These are phyloP conservation scores for Drosophila albomicans DNA, from an alignment of 1,140 invertebrate species.

Conservation along the genomic window DNA sequence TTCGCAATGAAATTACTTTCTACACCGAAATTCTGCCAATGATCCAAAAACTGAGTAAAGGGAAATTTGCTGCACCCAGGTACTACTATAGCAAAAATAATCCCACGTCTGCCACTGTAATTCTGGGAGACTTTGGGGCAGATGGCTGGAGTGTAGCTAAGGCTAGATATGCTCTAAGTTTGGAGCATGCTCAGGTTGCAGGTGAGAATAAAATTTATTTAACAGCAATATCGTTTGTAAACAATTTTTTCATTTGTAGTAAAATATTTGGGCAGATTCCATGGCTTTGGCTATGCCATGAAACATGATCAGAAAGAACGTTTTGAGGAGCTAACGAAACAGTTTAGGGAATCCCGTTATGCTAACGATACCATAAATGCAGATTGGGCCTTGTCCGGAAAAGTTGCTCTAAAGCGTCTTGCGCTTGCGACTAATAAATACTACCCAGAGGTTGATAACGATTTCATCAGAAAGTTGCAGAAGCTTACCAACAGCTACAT, in stretches of 20 bases:
- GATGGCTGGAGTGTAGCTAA: conserved; percentile 69
- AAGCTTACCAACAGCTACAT: conserved; percentile 26
- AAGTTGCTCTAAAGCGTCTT: conserved; percentile 31
- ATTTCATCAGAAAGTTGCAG: conserved; percentile 60
- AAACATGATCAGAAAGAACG: conserved; percentile 43
- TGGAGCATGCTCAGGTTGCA: conserved; percentile 58
- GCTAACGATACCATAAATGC: conserved; percentile 18
- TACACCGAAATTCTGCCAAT: conserved; percentile 68
- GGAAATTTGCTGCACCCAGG: conserved; percentile 55
- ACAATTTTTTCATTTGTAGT: conserved; percentile 14
- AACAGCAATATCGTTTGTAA: too few species aligned
- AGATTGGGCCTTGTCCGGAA: conserved; percentile 27
- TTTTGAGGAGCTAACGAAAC: conserved; percentile 22
- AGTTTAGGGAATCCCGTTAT: conserved; percentile 71
- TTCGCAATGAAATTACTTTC: conserved; percentile 75
- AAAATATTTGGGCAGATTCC: conserved; percentile 69
- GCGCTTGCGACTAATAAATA: conserved; percentile 32
- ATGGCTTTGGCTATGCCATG: conserved; percentile 75
- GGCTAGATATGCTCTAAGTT: conserved; percentile 47
- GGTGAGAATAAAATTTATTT: background rate
- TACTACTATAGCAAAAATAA: conserved; percentile 73
- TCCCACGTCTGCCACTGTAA: conserved; percentile 38
- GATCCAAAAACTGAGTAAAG: conserved; percentile 43
- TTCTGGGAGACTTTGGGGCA: conserved; percentile 66
- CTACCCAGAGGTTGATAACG: conserved; percentile 55